A percentile compares a stretch with the other conserved stretches of the same genome.
These are phyloP conservation scores for Sarcophaga carnaria DNA, from an alignment of 2,888 invertebrate species.

Conservation along the genomic window DNA sequence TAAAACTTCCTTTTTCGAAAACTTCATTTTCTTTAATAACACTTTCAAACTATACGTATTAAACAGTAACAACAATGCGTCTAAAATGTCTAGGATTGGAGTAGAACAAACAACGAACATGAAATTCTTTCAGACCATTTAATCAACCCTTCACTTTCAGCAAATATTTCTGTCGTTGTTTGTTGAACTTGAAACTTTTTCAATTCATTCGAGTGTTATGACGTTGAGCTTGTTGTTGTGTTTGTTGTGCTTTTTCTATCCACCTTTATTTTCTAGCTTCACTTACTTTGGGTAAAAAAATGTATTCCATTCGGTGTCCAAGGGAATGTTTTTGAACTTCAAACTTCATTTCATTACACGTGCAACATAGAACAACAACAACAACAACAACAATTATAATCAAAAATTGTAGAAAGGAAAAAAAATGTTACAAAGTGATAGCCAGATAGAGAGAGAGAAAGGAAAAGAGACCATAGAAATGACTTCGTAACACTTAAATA, in stretches of 20 bases:
- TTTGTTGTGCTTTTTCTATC: no score
- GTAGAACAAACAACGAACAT: neutral
- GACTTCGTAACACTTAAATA: slow-evolving; percentile 66
- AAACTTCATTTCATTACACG: slow-evolving; percentile 56
- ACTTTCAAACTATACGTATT: neutral
- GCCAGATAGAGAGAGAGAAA: neutral
- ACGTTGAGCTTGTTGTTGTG: neutral
- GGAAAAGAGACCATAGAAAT: slow-evolving; percentile 59
- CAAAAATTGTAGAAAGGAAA: slow-evolving; percentile 14
- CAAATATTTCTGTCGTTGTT: slow-evolving; percentile 22
- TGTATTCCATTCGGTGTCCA: neutral
- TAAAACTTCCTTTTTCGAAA: neutral
- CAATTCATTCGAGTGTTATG: slow-evolving; percentile 34
- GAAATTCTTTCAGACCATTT: slow-evolving; percentile 45
- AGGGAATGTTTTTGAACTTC: slow-evolving; percentile 42
- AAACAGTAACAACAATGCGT: neutral
- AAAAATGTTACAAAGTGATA: neutral
- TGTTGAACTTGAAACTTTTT: slow-evolving; percentile 60
- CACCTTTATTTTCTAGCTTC: neutral
- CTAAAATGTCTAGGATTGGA: slow-evolving; percentile 19
- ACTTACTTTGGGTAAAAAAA: neutral
- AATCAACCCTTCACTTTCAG: slow-evolving; percentile 42
- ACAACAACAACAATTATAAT: slow-evolving; percentile 5
- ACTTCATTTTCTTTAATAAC: slow-evolving; percentile 23
- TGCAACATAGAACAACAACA: slow-evolving; percentile 33